Conservation (phyloP, 1,140 invertebrate species). For the Procambarus clarkii region DNA sequence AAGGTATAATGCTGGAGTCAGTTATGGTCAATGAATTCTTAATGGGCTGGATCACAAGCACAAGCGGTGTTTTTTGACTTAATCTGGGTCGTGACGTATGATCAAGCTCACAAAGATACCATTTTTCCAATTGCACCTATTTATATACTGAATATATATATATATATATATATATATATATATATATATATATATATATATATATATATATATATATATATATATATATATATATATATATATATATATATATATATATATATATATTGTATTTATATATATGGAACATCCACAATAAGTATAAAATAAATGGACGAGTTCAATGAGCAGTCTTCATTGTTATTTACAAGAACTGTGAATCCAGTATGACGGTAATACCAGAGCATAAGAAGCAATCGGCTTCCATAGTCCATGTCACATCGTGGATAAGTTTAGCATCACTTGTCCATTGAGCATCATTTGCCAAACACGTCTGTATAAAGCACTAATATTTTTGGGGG, state of each 20-base stretch:
- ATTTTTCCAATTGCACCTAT: not conserved
- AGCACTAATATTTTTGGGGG: not conserved
- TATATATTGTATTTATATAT: not conserved
- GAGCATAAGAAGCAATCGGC: not conserved
- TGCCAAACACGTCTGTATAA: not conserved
- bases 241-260: no score
- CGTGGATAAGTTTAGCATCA: not conserved
- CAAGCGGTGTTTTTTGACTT: not conserved
- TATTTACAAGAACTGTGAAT: conserved; percentile 33
- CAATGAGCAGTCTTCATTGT: conserved; percentile 48
- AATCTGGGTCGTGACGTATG: not conserved
- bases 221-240: no score
- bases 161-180: no score
- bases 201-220: no score
- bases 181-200: no score
- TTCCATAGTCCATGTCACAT: not conserved
- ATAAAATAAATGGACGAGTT: conserved; percentile 51
- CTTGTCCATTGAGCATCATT: not conserved
- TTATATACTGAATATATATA: not conserved
- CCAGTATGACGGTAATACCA: not conserved
- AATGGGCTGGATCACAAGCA: not conserved
- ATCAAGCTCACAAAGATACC: not conserved
- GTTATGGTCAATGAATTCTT: not conserved
- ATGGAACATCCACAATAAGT: conserved; percentile 21
- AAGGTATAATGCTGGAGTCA: conserved; percentile 27